Percentiles rank a stretch among this genome's conserved stretches.
Conservation (phyloP, 1,140 invertebrate species). For the Drosophila novamexicana region DNA sequence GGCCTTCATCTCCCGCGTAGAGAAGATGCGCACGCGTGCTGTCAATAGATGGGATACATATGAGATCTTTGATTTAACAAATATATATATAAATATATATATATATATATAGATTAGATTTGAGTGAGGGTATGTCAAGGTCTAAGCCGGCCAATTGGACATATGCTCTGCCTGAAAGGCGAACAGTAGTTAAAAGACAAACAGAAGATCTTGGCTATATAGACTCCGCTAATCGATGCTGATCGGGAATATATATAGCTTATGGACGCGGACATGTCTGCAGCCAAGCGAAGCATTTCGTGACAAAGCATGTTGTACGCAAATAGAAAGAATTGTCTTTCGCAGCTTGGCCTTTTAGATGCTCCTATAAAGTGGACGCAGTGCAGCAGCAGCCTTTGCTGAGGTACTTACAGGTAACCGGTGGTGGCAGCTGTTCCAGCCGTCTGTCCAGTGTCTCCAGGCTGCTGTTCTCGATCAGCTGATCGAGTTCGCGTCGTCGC, state of each 20-base stretch:
- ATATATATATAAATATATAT: not conserved
- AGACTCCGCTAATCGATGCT: too few relatives aligned
- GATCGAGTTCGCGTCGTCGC: slow-evolving; percentile 64
- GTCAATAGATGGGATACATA: not conserved
- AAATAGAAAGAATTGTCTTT: too few relatives aligned
- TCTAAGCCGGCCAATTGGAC: too few relatives aligned
- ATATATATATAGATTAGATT: not conserved
- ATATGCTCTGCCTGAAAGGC: too few relatives aligned
- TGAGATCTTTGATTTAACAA: not conserved
- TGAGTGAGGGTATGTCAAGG: not conserved
- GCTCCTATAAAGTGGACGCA: not conserved
- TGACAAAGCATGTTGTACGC: too few relatives aligned
- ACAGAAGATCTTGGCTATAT: too few relatives aligned
- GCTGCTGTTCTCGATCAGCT: slow-evolving; percentile 57
- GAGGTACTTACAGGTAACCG: slow-evolving; percentile 57
- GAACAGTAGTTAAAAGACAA: too few relatives aligned
- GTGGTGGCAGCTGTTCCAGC: slow-evolving; percentile 65
- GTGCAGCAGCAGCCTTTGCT: not conserved
- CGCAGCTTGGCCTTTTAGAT: too few relatives aligned
- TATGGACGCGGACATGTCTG: too few relatives aligned
- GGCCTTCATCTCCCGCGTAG: slow-evolving; percentile 78
- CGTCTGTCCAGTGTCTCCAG: slow-evolving; percentile 61
- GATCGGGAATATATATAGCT: too few relatives aligned
- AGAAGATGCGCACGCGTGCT: slow-evolving; percentile 69
- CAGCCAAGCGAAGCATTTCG: too few relatives aligned